These are phyloP conservation scores for Lethrus apterus DNA, from an alignment of 1,140 invertebrate genomes.

Conservation along the genomic window DNA sequence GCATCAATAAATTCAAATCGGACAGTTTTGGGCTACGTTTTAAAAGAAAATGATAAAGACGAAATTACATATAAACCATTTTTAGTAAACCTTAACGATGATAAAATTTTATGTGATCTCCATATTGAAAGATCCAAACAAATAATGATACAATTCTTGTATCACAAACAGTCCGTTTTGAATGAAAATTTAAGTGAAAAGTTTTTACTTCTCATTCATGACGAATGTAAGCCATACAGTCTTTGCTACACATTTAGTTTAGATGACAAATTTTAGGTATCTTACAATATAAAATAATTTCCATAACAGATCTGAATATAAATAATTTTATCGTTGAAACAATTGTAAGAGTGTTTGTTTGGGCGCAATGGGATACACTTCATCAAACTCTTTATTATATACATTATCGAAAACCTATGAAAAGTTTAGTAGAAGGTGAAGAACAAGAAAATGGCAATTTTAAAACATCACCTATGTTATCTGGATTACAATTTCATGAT, in stretches of 20 bases:
- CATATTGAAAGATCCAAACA: constrained; percentile 52
- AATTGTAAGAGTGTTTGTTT: constrained; percentile 65
- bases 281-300: constrained; percentile 33
- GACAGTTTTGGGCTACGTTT: constrained; percentile 58
- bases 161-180: constrained; percentile 56
- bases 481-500: constrained; percentile 75
- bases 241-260: constrained; percentile 12
- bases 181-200: constrained; percentile 56
- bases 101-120: constrained; percentile 44
- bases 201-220: constrained; percentile 67
- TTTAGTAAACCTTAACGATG: constrained; percentile 51
- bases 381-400: constrained; percentile 76
- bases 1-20: constrained; percentile 65
- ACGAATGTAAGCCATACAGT: constrained; percentile 62
- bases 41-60: constrained; percentile 41
- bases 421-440: constrained; percentile 58
- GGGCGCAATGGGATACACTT: constrained; percentile 74
- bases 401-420: constrained; percentile 58
- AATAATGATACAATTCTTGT: constrained; percentile 71
- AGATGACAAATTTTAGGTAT: constrained; percentile 23
- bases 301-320: constrained; percentile 25
- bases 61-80: constrained; percentile 47
- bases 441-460: constrained; percentile 48
- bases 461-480: constrained; percentile 57
- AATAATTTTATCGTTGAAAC: constrained; percentile 48